Base-by-base conservation (phyloP, 2,113 vertebrate genomes). In the Origma solitaria region DNA sequence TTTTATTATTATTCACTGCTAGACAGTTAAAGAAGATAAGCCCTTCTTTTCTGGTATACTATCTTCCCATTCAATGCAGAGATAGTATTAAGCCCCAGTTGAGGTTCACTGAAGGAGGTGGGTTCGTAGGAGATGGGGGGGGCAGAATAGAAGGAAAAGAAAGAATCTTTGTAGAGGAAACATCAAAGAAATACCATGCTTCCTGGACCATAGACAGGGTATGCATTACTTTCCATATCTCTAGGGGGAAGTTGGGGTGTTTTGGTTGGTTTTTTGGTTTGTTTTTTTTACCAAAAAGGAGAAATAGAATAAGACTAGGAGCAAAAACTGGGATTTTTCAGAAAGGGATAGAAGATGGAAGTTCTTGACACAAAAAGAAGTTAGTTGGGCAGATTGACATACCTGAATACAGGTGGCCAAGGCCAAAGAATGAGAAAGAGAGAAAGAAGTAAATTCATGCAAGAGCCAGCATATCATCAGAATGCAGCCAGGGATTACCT, bases 231-330 rank as follows among this genome's bases (percentile, higher is more conserved):
- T 85, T 82, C 23, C 31, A 20, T 15, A 69, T 72, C 45, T 87
- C 23, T 68, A 7, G 6, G 6, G 1, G 12, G 24, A 4, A 3
- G 7, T 3, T 37, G 33, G 18, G 5, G 7, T 10, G 25, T 57
- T 37, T 51, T 38, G 0, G 11, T 37, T 56, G 40, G 20, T 58
- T 66, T 30, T 7, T 65, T 44, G 31, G 38, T 58, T 28, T 15
- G 17, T 8, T 0, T 49, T n/a, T 45, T 89, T 68, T 57, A 35
- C 16, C 23, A 38, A 60, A 86, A 60, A 3, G 13, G 15, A 69
- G 22, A 86, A 49, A 62, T 7, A 79, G n/a, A 79, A 54, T n/a
- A 85, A 72, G 13, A 21, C 21, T 54, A 53, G 33, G 17, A 66
- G 10, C 11, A 86, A 92, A 92, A 92, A 42, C 4, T 15, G 19